Conservation (phyloP, 2,113 vertebrate species). For the Corythornis vintsioides region DNA sequence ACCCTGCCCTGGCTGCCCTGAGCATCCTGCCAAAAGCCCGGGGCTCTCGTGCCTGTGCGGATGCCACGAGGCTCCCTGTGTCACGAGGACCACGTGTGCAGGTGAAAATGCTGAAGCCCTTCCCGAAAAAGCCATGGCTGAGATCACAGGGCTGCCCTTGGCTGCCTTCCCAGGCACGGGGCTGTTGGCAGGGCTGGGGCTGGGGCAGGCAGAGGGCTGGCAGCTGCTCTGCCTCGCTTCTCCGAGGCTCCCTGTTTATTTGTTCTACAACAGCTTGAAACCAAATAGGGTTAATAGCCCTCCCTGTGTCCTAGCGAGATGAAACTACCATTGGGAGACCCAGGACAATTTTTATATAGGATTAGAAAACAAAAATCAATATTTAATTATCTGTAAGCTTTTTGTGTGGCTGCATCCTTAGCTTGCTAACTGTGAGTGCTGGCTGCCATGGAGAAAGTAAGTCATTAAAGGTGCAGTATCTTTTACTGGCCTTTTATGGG, state of each 20-base stretch:
- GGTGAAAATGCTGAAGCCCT: rapidly evolving
- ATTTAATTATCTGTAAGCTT: conserved; percentile 99
- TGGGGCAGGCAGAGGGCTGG: not conserved
- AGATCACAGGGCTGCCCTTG: not conserved
- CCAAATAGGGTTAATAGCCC: conserved; percentile 88
- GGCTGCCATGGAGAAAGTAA: conserved; percentile 83
- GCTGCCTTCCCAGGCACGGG: not conserved
- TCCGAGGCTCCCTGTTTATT: conserved; percentile 43
- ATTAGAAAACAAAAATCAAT: conserved; percentile 99
- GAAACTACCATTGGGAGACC: conserved; percentile 98
- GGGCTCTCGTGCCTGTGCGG: rapidly evolving
- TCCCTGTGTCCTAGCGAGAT: conserved; percentile 84
- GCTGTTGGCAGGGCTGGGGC: not conserved
- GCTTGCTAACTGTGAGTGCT: conserved; percentile 85
- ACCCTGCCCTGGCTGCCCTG: not conserved
- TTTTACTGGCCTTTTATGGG: conserved; percentile 74
- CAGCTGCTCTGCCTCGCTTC: not conserved
- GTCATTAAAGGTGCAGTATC: conserved; percentile 84
- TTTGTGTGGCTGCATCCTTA: conserved; percentile 99
- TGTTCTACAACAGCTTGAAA: conserved; percentile 65
- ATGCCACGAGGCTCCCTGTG: rapidly evolving
- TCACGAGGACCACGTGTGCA: rapidly evolving
- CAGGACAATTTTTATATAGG: conserved; percentile 99
- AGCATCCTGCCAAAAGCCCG: rapidly evolving
- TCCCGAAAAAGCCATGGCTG: rapidly evolving